A percentile compares a stretch with the other conserved stretches of the same genome.
phyloP scores from a whole-genome alignment of 2,113 vertebrate genomes.

The Hyaena hyaena region DNA sequence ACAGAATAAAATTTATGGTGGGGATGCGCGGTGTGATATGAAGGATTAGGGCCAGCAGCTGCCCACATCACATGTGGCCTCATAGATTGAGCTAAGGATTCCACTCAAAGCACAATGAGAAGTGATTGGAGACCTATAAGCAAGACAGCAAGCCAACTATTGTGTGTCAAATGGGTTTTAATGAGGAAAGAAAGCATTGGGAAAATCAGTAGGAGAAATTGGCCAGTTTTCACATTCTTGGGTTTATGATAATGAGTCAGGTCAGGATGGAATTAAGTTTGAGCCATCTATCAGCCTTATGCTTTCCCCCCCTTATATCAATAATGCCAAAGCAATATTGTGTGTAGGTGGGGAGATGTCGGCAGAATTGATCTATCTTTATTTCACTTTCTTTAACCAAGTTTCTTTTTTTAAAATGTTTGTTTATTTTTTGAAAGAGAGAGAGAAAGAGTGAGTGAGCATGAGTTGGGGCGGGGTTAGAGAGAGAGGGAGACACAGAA shows the following conservation, averaged over 20 bases:
- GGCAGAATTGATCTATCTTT: not conserved
- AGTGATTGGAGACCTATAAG: not conserved
- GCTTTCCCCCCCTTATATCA: not conserved
- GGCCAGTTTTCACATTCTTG: not conserved
- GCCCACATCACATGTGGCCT: fast-evolving
- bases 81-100: not conserved
- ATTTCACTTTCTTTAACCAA: not conserved
- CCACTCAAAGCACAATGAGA: not conserved
- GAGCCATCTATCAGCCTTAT: not conserved
- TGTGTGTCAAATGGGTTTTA: not conserved
- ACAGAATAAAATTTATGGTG: not conserved
- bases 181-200: not conserved
- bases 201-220: not conserved
- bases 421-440: no score
- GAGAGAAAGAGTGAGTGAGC: no score
- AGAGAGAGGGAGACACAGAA: no score
- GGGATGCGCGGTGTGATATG: not conserved
- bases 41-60: not conserved
- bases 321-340: not conserved
- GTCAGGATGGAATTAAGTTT: not conserved
- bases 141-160: not conserved
- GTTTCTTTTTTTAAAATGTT: not conserved
- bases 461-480: no score
- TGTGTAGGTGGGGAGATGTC: not conserved
- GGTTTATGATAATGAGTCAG: not conserved